These are phyloP conservation scores for Symphodus melops DNA, from an alignment of 2,113 vertebrate species.

Conservation along the genomic window DNA sequence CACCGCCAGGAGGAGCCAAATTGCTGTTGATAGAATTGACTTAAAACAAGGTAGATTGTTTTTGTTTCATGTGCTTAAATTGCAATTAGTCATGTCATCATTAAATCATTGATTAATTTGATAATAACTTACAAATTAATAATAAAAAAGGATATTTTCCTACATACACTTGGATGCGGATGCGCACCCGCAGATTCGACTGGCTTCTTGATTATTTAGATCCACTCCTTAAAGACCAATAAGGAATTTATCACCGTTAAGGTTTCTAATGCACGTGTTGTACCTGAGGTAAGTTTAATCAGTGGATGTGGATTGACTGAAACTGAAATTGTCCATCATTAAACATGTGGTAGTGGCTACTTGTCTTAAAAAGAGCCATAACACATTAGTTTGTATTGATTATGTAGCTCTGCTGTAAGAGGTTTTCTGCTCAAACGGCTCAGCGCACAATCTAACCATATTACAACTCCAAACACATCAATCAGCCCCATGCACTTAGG, in stretches of 20 bases:
- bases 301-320: background rate
- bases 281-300: constrained; percentile 6
- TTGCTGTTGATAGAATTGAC: background rate
- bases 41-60: background rate
- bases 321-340: constrained; percentile 40
- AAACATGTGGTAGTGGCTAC: background rate
- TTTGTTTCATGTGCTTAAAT: background rate
- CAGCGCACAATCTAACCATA: background rate
- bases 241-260: constrained; percentile 8
- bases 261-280: constrained; percentile 3
- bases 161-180: too few species aligned
- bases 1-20: constrained; percentile 53
- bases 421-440: constrained; percentile 4
- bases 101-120: too few species aligned
- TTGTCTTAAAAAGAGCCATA: background rate
- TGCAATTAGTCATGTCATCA: background rate
- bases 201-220: background rate
- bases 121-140: too few species aligned
- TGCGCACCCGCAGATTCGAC: too few species aligned
- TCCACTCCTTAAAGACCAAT: constrained; percentile 8
- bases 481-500: background rate
- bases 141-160: background rate
- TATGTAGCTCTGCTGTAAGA: background rate
- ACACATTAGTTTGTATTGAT: constrained; percentile 33
- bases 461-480: constrained; percentile 8